These are phyloP conservation scores for Ancistrus triradiatus DNA, from an alignment of 2,113 vertebrate species.

Conservation along the genomic window DNA sequence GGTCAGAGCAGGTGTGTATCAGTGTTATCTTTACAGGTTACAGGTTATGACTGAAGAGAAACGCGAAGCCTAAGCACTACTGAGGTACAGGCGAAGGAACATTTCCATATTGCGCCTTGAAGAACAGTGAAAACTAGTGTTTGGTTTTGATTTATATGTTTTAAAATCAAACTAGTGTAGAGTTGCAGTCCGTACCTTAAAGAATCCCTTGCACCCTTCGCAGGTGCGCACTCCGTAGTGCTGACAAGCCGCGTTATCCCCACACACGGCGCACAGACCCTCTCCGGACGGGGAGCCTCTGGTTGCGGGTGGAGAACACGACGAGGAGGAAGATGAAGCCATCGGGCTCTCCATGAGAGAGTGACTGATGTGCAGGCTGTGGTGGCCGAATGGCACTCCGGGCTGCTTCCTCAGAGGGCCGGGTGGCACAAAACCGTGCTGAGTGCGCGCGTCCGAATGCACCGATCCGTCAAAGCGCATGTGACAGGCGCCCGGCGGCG, in stretches of 20 bases:
- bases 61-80: too few relatives aligned
- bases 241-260: constrained; percentile 92
- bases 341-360: constrained; percentile 82
- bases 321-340: constrained; percentile 64
- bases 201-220: constrained; percentile 92
- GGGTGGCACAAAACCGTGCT: constrained; percentile 14
- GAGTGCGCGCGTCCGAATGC: constrained; percentile 65
- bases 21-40: too few relatives aligned
- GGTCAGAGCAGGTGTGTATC: too few relatives aligned
- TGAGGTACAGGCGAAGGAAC: too few relatives aligned
- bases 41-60: too few relatives aligned
- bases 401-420: constrained; percentile 17
- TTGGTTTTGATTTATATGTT: too few relatives aligned
- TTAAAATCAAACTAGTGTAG: too few relatives aligned
- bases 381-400: constrained; percentile 78
- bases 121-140: too few relatives aligned
- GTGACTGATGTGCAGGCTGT: constrained; percentile 76
- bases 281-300: constrained; percentile 80
- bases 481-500: constrained; percentile 77
- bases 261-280: constrained; percentile 91
- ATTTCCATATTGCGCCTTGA: too few relatives aligned
- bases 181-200: constrained; percentile 73
- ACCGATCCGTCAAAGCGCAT: constrained; percentile 89
- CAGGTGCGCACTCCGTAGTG: constrained; percentile 92
- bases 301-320: background rate